A percentile compares a stretch with the other conserved stretches of the same genome.
These are phyloP conservation scores for Drosophila flavopinicola DNA, from an alignment of 2,888 invertebrate species.

Conservation along the genomic window DNA sequence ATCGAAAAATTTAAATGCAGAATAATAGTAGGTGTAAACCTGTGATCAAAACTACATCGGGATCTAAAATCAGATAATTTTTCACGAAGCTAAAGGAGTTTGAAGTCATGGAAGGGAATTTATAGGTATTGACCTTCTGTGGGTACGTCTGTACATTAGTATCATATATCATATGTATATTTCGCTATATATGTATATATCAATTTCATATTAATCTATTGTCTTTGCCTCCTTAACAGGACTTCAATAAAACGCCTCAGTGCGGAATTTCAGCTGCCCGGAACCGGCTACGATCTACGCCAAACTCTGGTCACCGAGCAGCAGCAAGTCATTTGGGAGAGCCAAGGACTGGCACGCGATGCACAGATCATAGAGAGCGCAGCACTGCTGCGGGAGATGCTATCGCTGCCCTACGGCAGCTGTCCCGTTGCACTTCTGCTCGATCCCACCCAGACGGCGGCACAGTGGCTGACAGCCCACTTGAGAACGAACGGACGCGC, in stretches of 20 bases:
- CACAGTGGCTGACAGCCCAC: conserved; percentile 91
- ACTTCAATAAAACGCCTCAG: conserved; percentile 66
- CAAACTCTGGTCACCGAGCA: conserved; percentile 82
- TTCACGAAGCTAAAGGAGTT: too few relatives aligned
- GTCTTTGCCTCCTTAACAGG: conserved; percentile 29
- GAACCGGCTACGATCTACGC: conserved; percentile 70
- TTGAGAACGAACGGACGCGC: conserved; percentile 86
- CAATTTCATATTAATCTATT: neutral
- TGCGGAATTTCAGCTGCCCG: conserved; percentile 68
- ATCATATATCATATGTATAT: too few relatives aligned
- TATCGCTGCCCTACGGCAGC: conserved; percentile 80
- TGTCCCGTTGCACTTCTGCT: conserved; percentile 90
- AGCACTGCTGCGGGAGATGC: conserved; percentile 80
- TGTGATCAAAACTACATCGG: too few relatives aligned
- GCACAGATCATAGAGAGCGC: conserved; percentile 84
- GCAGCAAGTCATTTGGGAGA: conserved; percentile 85
- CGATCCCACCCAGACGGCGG: conserved; percentile 94
- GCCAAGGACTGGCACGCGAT: conserved; percentile 84
- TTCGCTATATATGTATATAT: too few relatives aligned
- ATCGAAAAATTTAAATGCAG: too few relatives aligned
- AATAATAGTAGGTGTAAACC: too few relatives aligned
- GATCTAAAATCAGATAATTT: too few relatives aligned
- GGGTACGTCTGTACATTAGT: too few relatives aligned
- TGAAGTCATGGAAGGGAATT: too few relatives aligned
- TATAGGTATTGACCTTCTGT: too few relatives aligned